Conservation (phyloP, 2,113 vertebrate genomes). For the Centropristis striata region DNA sequence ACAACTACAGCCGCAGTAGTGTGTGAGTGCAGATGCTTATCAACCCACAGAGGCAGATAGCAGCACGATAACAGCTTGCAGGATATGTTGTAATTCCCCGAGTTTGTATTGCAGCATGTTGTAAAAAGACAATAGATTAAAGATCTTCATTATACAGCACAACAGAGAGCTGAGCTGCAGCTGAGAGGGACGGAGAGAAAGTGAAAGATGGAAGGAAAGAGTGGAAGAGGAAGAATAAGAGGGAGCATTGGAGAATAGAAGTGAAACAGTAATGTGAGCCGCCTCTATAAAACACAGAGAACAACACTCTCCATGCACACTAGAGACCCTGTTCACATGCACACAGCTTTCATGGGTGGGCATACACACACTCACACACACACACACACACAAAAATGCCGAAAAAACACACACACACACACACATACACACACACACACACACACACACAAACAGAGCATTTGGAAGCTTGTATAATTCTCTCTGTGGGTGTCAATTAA, state of each 20-base stretch:
- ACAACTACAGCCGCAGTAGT: neutral
- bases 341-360: conserved; percentile 26
- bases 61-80: conserved; percentile 33
- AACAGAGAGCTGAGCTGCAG: conserved; percentile 5
- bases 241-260: neutral
- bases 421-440: conserved; percentile 32
- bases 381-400: conserved; percentile 5
- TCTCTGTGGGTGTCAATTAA: conserved; percentile 82
- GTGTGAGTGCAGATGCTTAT: conserved; percentile 7
- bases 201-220: neutral
- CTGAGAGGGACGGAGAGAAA: neutral
- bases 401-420: conserved; percentile 12
- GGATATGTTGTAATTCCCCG: conserved; percentile 31
- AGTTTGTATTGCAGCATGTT: conserved; percentile 38
- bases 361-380: conserved; percentile 23
- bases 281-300: conserved; percentile 28
- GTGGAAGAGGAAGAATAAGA: neutral
- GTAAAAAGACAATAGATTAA: conserved; percentile 44
- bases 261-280: conserved; percentile 6
- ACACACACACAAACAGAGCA: conserved; percentile 22
- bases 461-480: conserved; percentile 78
- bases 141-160: conserved; percentile 17
- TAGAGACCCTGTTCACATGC: conserved; percentile 38
- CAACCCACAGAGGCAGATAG: conserved; percentile 9
- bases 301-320: conserved; percentile 7